phyloP scores from a whole-genome alignment of 2,797 vertebrate genomes.

The Scyliorhinus canicula region DNA sequence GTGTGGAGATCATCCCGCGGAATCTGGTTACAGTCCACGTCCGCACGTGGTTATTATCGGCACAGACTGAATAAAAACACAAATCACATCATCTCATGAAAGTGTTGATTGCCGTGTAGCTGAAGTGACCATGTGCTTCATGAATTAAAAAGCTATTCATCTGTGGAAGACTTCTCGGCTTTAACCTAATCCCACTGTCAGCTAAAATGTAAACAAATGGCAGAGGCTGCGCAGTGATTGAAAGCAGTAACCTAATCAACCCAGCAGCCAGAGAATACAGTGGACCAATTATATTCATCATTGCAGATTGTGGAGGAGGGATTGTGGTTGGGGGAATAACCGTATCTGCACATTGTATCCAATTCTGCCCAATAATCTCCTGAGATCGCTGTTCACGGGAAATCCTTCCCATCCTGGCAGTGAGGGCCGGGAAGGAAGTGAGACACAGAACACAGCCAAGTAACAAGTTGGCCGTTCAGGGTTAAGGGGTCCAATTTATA shows the following conservation, averaged over 20 bases:
- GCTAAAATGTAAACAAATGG: not conserved
- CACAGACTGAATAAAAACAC: slow-evolving; percentile 69
- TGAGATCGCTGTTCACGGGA: too few relatives aligned
- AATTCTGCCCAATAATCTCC: not conserved
- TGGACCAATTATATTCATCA: not conserved
- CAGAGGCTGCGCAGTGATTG: too few relatives aligned
- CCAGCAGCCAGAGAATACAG: not conserved
- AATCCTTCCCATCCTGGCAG: too few relatives aligned
- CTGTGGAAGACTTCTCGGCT: not conserved
- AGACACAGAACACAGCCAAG: not conserved
- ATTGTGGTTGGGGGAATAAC: not conserved
- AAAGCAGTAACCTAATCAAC: not conserved
- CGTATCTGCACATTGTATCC: not conserved
- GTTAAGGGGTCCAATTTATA: not conserved
- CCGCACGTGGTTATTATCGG: slow-evolving; percentile 92
- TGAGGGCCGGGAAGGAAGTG: too few relatives aligned
- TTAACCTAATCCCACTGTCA: not conserved
- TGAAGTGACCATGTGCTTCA: too few relatives aligned
- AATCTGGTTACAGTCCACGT: slow-evolving; percentile 96
- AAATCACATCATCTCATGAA: not conserved
- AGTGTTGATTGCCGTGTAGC: not conserved
- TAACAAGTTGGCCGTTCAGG: not conserved
- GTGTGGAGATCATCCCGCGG: slow-evolving; percentile 96
- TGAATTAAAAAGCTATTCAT: not conserved
- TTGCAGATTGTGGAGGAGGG: not conserved